Evolutionary conservation across 2,113 vertebrate species (phyloP).

Genomic region (Spea bombifrons): DNA sequence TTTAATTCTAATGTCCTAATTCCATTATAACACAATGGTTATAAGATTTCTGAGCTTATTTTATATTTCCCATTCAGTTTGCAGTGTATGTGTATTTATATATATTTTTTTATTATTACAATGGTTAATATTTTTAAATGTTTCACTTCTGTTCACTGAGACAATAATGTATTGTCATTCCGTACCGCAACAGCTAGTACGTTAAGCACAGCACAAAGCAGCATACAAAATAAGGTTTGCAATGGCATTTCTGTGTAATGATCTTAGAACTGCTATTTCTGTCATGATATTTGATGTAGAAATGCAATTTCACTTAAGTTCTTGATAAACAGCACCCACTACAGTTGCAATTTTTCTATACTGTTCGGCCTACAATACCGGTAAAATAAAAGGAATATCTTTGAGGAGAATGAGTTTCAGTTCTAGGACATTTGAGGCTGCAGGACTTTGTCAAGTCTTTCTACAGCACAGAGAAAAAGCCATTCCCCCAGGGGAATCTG

Average conservation of each 20-base stretch:
- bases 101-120: too few species aligned
- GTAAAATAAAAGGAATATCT: neutral
- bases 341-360: neutral
- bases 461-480: slow-evolving; percentile 38
- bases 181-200: too few species aligned
- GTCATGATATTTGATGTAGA: neutral
- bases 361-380: slow-evolving; percentile 8
- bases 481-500: slow-evolving; percentile 22
- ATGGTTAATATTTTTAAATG: too few species aligned
- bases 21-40: too few species aligned
- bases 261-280: neutral
- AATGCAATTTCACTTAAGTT: slow-evolving; percentile 5
- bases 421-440: neutral
- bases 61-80: too few species aligned
- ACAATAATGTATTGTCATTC: too few species aligned
- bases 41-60: too few species aligned
- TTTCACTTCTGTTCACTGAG: too few species aligned
- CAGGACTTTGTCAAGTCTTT: slow-evolving; percentile 28
- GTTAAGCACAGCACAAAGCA: neutral
- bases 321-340: neutral
- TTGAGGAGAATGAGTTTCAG: slow-evolving; percentile 11
- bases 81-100: too few species aligned
- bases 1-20: too few species aligned
- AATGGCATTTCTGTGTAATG: slow-evolving; percentile 1
- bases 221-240: neutral